A percentile compares a stretch with the other conserved stretches of the same genome.
phyloP scores from a whole-genome alignment of 2,113 vertebrate species.

The Heterotilapia buettikoferi region DNA sequence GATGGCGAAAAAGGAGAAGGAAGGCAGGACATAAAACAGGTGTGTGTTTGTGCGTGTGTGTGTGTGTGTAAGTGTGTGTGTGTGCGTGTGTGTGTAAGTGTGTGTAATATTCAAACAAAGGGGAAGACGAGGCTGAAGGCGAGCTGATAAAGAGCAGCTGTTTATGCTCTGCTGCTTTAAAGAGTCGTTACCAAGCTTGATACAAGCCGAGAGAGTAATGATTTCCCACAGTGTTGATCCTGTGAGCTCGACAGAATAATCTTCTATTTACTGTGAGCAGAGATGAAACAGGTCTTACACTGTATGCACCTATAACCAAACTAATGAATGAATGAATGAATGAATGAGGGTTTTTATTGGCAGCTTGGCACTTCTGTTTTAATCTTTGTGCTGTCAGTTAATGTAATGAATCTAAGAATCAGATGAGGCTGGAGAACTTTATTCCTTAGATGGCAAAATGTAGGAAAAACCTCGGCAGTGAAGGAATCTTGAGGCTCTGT shows the following conservation, averaged over 20 bases:
- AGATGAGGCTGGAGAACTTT: neutral
- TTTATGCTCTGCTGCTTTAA: slow-evolving; percentile 1
- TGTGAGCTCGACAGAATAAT: neutral
- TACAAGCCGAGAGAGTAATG: neutral
- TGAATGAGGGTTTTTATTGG: neutral
- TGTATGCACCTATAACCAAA: neutral
- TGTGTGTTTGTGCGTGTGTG: neutral
- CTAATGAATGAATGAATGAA: neutral
- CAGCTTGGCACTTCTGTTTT: neutral
- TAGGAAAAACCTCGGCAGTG: neutral
- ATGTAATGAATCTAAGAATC: neutral
- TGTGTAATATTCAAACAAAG: neutral
- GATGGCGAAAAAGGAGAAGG: neutral
- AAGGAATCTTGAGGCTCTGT: neutral
- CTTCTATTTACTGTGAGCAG: neutral
- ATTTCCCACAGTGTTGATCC: neutral
- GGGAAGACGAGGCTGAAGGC: neutral
- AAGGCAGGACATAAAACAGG: neutral
- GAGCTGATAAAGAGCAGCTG: slow-evolving; percentile 15
- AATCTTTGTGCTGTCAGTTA: neutral
- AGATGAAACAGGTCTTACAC: neutral
- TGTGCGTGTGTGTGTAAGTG: neutral
- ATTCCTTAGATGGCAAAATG: neutral
- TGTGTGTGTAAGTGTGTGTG: too few relatives aligned
- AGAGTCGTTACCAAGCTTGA: neutral